Evolutionary conservation across 2,113 vertebrate species (phyloP), one percentile per base, ranked within the genome.

Genomic region (Dendrocopos noguchii): DNA sequence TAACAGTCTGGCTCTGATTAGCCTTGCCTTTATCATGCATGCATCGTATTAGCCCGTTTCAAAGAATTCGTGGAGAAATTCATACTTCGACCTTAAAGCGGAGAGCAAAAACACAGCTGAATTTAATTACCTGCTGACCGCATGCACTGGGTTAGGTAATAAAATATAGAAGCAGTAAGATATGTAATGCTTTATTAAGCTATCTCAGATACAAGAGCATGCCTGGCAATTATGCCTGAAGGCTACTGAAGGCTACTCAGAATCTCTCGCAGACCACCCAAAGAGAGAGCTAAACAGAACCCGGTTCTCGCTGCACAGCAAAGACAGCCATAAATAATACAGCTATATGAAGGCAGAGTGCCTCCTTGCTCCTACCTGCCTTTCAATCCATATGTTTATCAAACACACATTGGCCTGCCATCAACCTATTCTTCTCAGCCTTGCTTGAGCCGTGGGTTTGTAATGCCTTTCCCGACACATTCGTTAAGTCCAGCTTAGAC

Each of bases 151-250:
- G 97, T 98, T 98, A 98, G 97, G 98, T 98, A 97, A 98, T 98
- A 98, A 98, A 98, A 98, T 98, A 98, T 98, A 98, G 98, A 98
- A 98, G 98, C 98, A 97, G 97, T 97, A 98, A 99, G 99, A 98
- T 99, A 98, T 98, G 98, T 98, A 98, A 98, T 98, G 98, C 98
- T 99, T 99, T 99, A 99, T 99, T 99, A 99, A 99, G 98, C 98
- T 98, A 98, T 98, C 98, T 98, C 98, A 98, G 98, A 98, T 98
- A 98, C 98, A 98, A 98, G 98, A 95, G 98, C 97, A 98, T 98
- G 97, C 97, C 98, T 97, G 98, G 98, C 97, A 97, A 98, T 98
- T 98, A 97, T 97, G 98, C 99, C 99, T 98, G 98, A 97, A 98
- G 99, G 98, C 99, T 98, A 97, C 97, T 97, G 97, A 98, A 98